Conservation (phyloP, 2,888 invertebrate genomes). For the Oligia latruncula region DNA sequence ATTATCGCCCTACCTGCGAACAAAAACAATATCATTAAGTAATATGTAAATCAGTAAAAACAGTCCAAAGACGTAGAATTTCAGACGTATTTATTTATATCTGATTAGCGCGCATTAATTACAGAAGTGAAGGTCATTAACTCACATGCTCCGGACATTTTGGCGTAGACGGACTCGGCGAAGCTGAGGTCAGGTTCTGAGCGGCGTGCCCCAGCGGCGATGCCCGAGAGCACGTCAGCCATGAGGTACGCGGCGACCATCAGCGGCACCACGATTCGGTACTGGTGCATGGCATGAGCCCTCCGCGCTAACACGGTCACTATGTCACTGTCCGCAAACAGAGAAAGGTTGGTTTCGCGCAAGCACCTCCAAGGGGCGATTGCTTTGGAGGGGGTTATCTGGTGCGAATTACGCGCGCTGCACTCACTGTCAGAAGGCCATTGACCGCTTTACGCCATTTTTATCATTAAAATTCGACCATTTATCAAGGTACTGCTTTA, state of each 20-base stretch:
- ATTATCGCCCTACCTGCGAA: slow-evolving; percentile 86
- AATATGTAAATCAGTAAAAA: slow-evolving; percentile 5
- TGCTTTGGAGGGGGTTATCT: slow-evolving; percentile 83
- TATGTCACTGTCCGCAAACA: slow-evolving; percentile 85
- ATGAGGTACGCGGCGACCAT: slow-evolving; percentile 72
- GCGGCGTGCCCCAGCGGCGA: slow-evolving; percentile 55
- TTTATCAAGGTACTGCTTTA: slow-evolving; percentile 34
- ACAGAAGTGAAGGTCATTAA: slow-evolving; percentile 69
- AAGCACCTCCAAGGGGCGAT: slow-evolving; percentile 67
- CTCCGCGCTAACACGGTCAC: slow-evolving; percentile 86
- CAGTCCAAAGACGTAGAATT: not conserved
- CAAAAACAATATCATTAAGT: slow-evolving; percentile 34
- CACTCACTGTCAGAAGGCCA: slow-evolving; percentile 73
- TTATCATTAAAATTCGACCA: slow-evolving; percentile 49
- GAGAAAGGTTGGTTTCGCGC: slow-evolving; percentile 84
- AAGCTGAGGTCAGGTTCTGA: slow-evolving; percentile 78
- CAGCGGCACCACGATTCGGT: slow-evolving; percentile 72
- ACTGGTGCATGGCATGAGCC: slow-evolving; percentile 83
- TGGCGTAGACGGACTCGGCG: slow-evolving; percentile 84
- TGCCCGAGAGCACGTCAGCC: slow-evolving; percentile 62
- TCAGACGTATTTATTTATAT: slow-evolving; percentile 19
- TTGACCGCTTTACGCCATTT: slow-evolving; percentile 65
- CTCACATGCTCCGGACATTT: slow-evolving; percentile 87
- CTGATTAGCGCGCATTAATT: slow-evolving; percentile 49
- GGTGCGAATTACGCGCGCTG: slow-evolving; percentile 77